Conservation (phyloP, 2,888 invertebrate species). For the Thalpophila matura region DNA sequence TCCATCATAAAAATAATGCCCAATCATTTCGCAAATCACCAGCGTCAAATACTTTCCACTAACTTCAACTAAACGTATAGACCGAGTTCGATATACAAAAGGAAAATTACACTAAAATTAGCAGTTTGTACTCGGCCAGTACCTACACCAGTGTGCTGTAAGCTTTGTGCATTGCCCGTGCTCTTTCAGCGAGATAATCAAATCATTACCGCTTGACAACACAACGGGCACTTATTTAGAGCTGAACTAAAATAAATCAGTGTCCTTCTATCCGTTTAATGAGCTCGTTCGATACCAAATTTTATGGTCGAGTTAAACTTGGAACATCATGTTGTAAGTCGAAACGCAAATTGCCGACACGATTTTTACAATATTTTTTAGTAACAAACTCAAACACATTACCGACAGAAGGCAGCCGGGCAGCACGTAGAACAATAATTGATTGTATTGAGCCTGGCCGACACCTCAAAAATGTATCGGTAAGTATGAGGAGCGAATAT, state of each 20-base stretch:
- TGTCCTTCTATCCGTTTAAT: conserved; percentile 57
- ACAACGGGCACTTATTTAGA: conserved; percentile 79
- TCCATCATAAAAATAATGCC: conserved; percentile 54
- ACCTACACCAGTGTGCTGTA: conserved; percentile 59
- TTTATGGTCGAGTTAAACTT: conserved; percentile 67
- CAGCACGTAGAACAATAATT: conserved; percentile 88
- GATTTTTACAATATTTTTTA: conserved; percentile 78
- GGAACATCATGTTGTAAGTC: conserved; percentile 63
- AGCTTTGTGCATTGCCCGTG: conserved; percentile 78
- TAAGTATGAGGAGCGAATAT: conserved; percentile 76
- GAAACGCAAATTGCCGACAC: conserved; percentile 76
- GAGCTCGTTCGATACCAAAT: conserved; percentile 71
- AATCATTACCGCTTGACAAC: conserved; percentile 81
- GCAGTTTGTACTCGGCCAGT: conserved; percentile 49
- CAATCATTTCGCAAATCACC: conserved; percentile 45
- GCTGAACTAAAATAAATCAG: conserved; percentile 68
- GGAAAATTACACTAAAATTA: conserved; percentile 56
- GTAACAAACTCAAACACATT: conserved; percentile 77
- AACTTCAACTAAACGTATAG: conserved; percentile 38
- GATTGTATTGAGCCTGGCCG: conserved; percentile 86
- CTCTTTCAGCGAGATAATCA: conserved; percentile 83
- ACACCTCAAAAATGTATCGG: conserved; percentile 86
- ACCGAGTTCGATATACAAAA: conserved; percentile 43
- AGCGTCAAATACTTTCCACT: conserved; percentile 47
- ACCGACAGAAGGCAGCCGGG: conserved; percentile 85